Base-by-base conservation (phyloP, 2,888 invertebrate species). In the Panzeria rudis region DNA sequence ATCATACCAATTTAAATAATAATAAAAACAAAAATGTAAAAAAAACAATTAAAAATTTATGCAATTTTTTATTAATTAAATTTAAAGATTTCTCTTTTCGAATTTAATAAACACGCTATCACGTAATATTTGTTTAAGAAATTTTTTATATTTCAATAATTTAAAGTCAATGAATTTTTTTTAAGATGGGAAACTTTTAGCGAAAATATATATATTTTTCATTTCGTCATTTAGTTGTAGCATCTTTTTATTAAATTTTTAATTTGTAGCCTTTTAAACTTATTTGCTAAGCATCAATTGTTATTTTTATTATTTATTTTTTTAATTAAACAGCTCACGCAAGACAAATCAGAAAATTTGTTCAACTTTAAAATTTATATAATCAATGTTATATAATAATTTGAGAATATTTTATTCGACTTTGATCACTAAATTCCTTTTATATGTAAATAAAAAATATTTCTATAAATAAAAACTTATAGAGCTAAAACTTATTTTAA, bases 211-310 rank as follows among this genome's bases (percentile, higher is more conserved):
- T 54, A 23, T 38, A 32, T 29, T 25, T 50, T 44, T 32, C 6
- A 64, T 35, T 59, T 44, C n/a, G 11, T 56, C 20, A 50, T 23
- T 41, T 29, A 73, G 32, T 41, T 80, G 50, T 68, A 66, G 59
- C 73, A 72, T 59, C 20, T 59, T 56, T n/a, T 80, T 54, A 25
- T 47, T 68, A 75, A 81, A 68, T 68, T 32, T 50, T 66, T 50
- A 38, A 50, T 41, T 75, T 73, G 47, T 32, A 44, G n/a, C 20
- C 38, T 68, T 64, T 81, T 75, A 32, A 73, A 75, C 41, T 50
- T 68, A 61, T 75, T 81, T 81, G 52, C 41, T 81, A 59, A 75
- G 54, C 61, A 81, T 52, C 20, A 81, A 59, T 73, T 54, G 59
- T 68, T 66, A 52, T 68, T 41, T 20, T 47, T 5, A 15, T 50